A percentile compares a stretch with the other conserved stretches of the same genome.
phyloP scores from a whole-genome alignment of 2,797 vertebrate genomes.

The Poecilia gillii region DNA sequence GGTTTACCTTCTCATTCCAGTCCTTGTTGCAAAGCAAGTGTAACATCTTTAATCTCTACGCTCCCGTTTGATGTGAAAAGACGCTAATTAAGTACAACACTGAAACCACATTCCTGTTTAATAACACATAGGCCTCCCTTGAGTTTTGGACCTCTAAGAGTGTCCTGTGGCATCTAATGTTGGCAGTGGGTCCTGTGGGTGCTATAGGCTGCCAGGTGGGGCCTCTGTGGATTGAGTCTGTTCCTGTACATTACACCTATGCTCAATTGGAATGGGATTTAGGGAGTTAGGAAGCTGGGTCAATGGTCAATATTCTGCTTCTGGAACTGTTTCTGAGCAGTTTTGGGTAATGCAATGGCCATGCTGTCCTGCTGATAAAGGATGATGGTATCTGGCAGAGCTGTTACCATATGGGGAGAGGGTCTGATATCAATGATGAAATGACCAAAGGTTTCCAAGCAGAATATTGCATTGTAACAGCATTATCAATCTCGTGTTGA shows the following conservation, averaged over 20 bases:
- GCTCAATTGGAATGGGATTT: conserved; percentile 19
- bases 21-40: not conserved
- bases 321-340: conserved; percentile 14
- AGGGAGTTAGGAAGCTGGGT: conserved; percentile 16
- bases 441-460: not conserved
- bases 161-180: conserved; percentile 5
- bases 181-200: conserved; percentile 23
- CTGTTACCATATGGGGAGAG: not conserved
- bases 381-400: not conserved
- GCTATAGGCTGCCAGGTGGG: conserved; percentile 3
- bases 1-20: not conserved
- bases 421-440: not conserved
- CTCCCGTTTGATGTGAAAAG: not conserved
- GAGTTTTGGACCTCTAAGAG: conserved; percentile 2
- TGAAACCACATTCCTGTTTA: conserved; percentile 1
- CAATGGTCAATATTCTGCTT: conserved; percentile 9
- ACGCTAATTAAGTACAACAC: conserved; percentile 4
- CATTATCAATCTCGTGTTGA: not conserved
- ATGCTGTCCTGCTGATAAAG: not conserved
- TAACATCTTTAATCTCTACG: not conserved
- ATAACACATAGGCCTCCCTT: not conserved
- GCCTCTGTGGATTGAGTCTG: conserved; percentile 17
- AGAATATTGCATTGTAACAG: not conserved
- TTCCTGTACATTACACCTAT: conserved; percentile 13
- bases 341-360: not conserved